phyloP scores from a whole-genome alignment of 23 tunicate species.

The Trididemnum clinides region DNA sequence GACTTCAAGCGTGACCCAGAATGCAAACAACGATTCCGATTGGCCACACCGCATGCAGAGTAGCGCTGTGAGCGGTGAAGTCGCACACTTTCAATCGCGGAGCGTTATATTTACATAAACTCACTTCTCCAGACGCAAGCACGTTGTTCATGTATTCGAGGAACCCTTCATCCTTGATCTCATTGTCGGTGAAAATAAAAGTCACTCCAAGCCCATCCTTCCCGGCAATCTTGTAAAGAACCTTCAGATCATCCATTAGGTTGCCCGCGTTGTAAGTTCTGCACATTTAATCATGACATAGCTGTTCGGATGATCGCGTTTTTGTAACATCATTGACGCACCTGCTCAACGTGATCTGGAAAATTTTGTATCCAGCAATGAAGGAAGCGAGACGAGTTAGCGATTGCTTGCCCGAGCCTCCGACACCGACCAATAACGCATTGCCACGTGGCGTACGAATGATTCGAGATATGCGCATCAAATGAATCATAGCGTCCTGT shows the following conservation, averaged over 20 bases:
- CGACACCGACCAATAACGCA: conserved; percentile 86
- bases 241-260: conserved; percentile 76
- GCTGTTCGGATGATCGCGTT: neutral
- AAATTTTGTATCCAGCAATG: conserved; percentile 87
- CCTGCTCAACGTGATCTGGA: conserved; percentile 80
- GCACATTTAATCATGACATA: neutral
- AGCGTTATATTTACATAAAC: no score
- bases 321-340: neutral
- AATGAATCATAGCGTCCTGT: conserved; percentile 77
- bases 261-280: conserved; percentile 84
- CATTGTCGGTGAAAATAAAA: conserved; percentile 83
- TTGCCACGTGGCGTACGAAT: conserved; percentile 87
- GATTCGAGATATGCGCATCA: conserved; percentile 83
- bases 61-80: no score
- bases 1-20: no score
- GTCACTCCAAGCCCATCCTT: conserved; percentile 82
- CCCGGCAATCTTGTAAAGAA: conserved; percentile 82
- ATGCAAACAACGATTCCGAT: no score
- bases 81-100: no score
- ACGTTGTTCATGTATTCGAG: conserved; percentile 90
- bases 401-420: conserved; percentile 90
- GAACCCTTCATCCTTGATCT: conserved; percentile 83
- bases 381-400: conserved; percentile 72
- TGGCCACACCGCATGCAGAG: no score
- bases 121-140: conserved; percentile 81